These are phyloP conservation scores for Matsumyia berberina DNA, from an alignment of 2,888 invertebrate genomes.

Conservation along the genomic window DNA sequence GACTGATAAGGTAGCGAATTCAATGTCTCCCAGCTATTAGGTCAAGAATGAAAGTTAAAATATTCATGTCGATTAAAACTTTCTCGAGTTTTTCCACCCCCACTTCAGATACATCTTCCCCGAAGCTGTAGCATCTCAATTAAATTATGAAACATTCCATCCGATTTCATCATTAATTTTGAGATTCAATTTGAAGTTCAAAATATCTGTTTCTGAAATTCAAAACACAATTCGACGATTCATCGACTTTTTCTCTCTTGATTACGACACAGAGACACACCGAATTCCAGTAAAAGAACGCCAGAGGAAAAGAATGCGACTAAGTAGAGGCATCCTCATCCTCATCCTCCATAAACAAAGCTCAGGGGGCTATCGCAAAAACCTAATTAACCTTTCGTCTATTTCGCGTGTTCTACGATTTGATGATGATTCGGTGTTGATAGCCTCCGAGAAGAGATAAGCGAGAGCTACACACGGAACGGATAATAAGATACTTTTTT, in stretches of 20 bases:
- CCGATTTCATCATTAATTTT: slow-evolving; percentile 31
- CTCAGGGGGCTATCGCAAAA: slow-evolving; percentile 64
- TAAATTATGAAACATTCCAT: slow-evolving; percentile 4
- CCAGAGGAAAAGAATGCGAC: not conserved
- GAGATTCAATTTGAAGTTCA: slow-evolving; percentile 30
- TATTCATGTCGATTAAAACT: too few relatives aligned
- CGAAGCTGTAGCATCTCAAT: not conserved
- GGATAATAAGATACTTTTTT: slow-evolving; percentile 1
- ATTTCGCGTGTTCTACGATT: slow-evolving; percentile 58
- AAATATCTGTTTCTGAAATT: slow-evolving; percentile 1
- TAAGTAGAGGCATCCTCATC: slow-evolving; percentile 29
- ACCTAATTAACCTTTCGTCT: slow-evolving; percentile 63
- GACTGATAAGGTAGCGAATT: not conserved
- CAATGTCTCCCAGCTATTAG: not conserved
- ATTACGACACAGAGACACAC: slow-evolving; percentile 20
- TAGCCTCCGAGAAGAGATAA: slow-evolving; percentile 18
- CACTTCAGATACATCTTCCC: not conserved
- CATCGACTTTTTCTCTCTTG: slow-evolving; percentile 14
- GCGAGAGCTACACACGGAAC: not conserved
- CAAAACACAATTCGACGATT: slow-evolving; percentile 29
- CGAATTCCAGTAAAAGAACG: not conserved
- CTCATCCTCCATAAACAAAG: slow-evolving; percentile 60
- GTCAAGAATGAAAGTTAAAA: too few relatives aligned
- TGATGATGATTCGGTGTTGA: slow-evolving; percentile 43
- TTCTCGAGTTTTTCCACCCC: too few relatives aligned